Evolutionary conservation across 2,113 vertebrate species (phyloP).

Genomic region (Coregonus clupeaformis): DNA sequence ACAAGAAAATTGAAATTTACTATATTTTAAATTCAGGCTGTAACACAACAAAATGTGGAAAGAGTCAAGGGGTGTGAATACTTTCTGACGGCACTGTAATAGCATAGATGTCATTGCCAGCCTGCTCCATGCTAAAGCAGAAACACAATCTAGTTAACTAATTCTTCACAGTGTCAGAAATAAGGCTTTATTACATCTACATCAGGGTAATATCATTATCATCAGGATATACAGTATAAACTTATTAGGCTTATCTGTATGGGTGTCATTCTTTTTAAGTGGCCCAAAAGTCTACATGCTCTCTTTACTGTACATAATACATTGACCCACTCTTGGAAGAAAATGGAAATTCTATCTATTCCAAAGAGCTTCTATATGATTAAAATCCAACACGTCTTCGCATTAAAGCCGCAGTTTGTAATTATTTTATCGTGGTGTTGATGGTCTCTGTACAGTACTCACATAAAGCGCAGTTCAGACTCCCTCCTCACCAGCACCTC

Average conservation of each 20-base stretch:
- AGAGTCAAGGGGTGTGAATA: neutral
- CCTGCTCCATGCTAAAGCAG: neutral
- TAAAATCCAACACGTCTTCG: no score
- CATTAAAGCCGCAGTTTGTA: no score
- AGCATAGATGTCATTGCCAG: neutral
- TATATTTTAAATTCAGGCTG: no score
- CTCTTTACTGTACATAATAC: no score
- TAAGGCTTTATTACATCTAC: neutral
- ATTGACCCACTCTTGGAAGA: no score
- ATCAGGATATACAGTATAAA: neutral
- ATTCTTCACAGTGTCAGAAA: neutral
- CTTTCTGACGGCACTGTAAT: neutral
- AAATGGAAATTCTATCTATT: no score
- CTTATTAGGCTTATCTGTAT: neutral
- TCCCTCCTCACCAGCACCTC: constrained; percentile 96
- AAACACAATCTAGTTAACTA: neutral
- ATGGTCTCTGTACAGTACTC: constrained; percentile 64
- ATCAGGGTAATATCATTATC: neutral
- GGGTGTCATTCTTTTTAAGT: no score
- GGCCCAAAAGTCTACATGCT: no score
- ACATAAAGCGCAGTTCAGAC: constrained; percentile 99
- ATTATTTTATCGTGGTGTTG: no score
- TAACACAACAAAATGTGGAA: no score
- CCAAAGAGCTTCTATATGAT: no score
- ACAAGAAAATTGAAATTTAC: no score